Base-by-base conservation (phyloP, 1,140 invertebrate species). In the Listronotus bonariensis region DNA sequence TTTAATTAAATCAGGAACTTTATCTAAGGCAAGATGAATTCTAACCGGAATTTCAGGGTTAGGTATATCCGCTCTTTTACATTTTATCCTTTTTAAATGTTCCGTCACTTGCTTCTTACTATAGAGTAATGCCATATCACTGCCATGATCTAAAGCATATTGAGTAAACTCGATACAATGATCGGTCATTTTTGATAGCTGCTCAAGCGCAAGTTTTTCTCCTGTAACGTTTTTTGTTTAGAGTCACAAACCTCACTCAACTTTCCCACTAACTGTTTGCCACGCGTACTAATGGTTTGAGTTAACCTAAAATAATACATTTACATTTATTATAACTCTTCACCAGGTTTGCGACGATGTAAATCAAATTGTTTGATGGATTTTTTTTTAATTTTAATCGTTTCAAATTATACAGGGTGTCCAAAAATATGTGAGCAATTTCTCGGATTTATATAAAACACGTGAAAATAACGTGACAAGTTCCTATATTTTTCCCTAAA, bases 91-190 rank as follows among this genome's bases (percentile, higher is more conserved):
- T 77, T 90, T 88, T 64, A 92, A 81, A 81, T 92, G 90, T 67
- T 85, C 84, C 40, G 86, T 86, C 17, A 88, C 82, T 42, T 86
- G 87, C 78, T 89, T 91, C 84, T 94, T 94, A 76, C 88, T 90
- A 73, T 91, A 91, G 31, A 95, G 82, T 58, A 95, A 81, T 42
- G 92, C 92, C 79, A 89, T 90, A 78, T 94, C 92, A 67, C 87
- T 89, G 53, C 91, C 92, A 74, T 88, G 87, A 18, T 89, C 85
- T 8, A 95, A 80, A 12, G 90, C 90, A 73, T 87, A 84, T 73
- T 86, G 86, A 43, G 93, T 90, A 80, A 95, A 93, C 57, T 88
- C 85, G 43, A 93, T 90, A 77, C 91, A 93, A 81, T 95, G 90
- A 81, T 95, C 91, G 10, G 91, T 92, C 73, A 92, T 86, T 73